Percentiles rank a stretch among this genome's conserved stretches.
Conservation (phyloP, 2,797 vertebrate genomes). For the Spinibarbus caldwelli region DNA sequence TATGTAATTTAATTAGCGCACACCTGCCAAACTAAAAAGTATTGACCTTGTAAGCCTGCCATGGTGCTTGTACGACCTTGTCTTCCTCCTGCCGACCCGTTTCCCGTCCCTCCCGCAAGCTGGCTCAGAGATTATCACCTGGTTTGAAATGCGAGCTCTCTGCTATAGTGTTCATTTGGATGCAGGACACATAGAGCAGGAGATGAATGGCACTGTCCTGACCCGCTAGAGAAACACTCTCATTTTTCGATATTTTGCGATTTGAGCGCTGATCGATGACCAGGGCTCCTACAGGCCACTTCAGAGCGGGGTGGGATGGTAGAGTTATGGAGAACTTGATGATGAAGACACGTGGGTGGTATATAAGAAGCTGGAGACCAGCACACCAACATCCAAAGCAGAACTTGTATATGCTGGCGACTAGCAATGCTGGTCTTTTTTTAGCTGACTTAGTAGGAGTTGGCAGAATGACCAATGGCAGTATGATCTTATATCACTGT, state of each 20-base stretch:
- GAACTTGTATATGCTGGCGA: neutral
- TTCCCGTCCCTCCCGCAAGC: constrained; percentile 54
- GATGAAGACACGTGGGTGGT: constrained; percentile 33
- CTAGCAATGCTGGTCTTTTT: neutral
- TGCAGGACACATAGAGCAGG: constrained; percentile 64
- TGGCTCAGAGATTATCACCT: constrained; percentile 58
- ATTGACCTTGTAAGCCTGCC: constrained; percentile 76
- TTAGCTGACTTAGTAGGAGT: constrained; percentile 19
- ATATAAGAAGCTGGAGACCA: neutral
- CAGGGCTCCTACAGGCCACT: constrained; percentile 51
- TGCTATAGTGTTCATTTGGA: constrained; percentile 65
- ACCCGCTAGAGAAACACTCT: constrained; percentile 68
- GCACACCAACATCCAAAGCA: neutral
- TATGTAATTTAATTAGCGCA: constrained; percentile 76
- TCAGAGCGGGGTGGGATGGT: neutral
- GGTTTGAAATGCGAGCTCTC: constrained; percentile 54
- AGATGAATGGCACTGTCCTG: constrained; percentile 71
- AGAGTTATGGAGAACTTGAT: constrained; percentile 41
- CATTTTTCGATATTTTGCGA: constrained; percentile 65
- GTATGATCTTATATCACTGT: neutral
- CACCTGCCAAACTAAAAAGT: constrained; percentile 76
- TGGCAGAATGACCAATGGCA: neutral
- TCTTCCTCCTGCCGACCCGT: constrained; percentile 43
- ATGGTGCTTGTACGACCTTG: constrained; percentile 53
- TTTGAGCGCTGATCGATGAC: constrained; percentile 68